Base-by-base conservation (phyloP, 1,140 invertebrate genomes). In the Aphaenogaster rudis region DNA sequence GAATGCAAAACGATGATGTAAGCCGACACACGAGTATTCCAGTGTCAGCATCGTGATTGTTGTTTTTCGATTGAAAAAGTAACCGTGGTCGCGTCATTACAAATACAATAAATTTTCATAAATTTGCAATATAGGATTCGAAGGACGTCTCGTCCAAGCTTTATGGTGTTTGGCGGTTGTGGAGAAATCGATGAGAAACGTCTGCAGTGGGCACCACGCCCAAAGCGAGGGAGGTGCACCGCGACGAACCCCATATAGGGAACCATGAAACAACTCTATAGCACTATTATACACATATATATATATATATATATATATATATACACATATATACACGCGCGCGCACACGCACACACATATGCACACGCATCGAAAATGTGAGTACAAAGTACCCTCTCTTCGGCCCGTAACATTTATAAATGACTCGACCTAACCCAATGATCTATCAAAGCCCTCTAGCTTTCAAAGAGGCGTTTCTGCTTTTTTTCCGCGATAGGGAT, bases 171-270 rank as follows among this genome's bases (percentile, higher is more conserved):
- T 85, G 82, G 80, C 84, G 69, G 63, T 79, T 69, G 79, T 81
- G 87, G 69, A 86, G 89, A 92, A 89, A 93, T 93, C 92, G 92
- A 93, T 93, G 90, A 90, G 91, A 87, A 91, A 93, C 92, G 91
- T 92, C 89, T 90, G 88, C 90, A 90, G 77, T 64, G 85, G 77
- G 82, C 71, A 93, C 92, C 92, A 93, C 92, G 91, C 92, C 92
- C 92, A 92, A 87, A 87, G 82, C 76, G 76, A 86, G 90, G 88
- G 86, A 85, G 79, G 72, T 84, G 63, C 76, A 90, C 87, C 86
- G 87, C 92, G 87, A 92, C 80, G 88, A 91, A 93, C 87, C 90
- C 91, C 88, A 90, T 91, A 59, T 69, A 88, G 82, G 77, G 86
- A 86, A 71, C 71, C 78, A 42, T 57, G 61, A 33, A 80, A 84